Evolutionary conservation across 2,888 invertebrate species (phyloP).

Genomic region (Drosophila picticornis): DNA sequence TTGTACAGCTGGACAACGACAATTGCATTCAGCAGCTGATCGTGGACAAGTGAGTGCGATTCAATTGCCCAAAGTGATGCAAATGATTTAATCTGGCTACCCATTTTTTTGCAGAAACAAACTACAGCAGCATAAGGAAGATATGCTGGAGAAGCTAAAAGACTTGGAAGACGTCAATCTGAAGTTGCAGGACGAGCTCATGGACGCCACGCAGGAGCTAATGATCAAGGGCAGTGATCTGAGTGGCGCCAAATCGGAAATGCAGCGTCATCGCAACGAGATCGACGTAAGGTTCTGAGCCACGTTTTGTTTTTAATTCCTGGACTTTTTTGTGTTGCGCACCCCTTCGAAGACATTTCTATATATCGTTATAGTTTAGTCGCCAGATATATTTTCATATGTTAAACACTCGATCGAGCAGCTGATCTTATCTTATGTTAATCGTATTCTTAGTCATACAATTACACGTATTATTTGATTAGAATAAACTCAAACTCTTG

Average conservation of each 20-base stretch:
- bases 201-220: slow-evolving; percentile 86
- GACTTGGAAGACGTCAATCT: slow-evolving; percentile 87
- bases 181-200: slow-evolving; percentile 86
- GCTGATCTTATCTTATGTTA: slow-evolving; percentile 67
- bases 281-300: slow-evolving; percentile 86
- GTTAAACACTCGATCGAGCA: slow-evolving; percentile 47
- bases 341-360: slow-evolving; percentile 77
- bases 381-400: slow-evolving; percentile 70
- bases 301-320: slow-evolving; percentile 24
- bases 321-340: slow-evolving; percentile 57
- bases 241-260: slow-evolving; percentile 86
- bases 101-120: slow-evolving; percentile 79
- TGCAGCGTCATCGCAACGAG: slow-evolving; percentile 87
- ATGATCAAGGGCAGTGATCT: slow-evolving; percentile 86
- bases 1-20: slow-evolving; percentile 90
- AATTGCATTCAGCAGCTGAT: slow-evolving; percentile 89
- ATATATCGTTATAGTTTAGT: slow-evolving; percentile 66
- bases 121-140: slow-evolving; percentile 85
- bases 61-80: no score
- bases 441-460: slow-evolving; percentile 55
- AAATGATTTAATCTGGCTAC: not conserved
- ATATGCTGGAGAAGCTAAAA: slow-evolving; percentile 86
- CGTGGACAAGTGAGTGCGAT: slow-evolving; percentile 87
- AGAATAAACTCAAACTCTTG: slow-evolving; percentile 60
- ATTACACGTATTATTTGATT: slow-evolving; percentile 59